phyloP scores from a whole-genome alignment of 2,797 vertebrate species.

The Malacoraja senta region DNA sequence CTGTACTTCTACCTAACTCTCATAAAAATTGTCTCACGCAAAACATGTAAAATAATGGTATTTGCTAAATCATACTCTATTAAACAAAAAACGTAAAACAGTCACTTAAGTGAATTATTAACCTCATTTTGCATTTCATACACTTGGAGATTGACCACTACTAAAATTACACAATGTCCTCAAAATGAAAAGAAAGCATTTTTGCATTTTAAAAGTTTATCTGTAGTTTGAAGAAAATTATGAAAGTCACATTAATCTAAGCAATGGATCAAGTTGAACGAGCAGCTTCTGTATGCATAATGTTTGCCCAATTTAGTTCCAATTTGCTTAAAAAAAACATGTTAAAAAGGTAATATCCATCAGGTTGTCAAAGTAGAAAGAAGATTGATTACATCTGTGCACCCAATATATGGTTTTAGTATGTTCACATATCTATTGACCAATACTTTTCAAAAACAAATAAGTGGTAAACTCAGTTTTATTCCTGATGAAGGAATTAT shows the following conservation, averaged over 20 bases:
- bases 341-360: slow-evolving; percentile 2
- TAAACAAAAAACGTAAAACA: slow-evolving; percentile 7
- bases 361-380: not conserved
- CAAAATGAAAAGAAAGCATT: not conserved
- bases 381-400: not conserved
- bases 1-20: slow-evolving; percentile 2
- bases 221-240: slow-evolving; percentile 13
- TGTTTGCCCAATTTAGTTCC: not conserved
- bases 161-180: not conserved
- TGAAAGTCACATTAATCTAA: slow-evolving; percentile 1
- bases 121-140: not conserved
- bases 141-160: not conserved
- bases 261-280: slow-evolving; percentile 8
- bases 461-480: not conserved
- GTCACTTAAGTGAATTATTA: not conserved
- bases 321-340: not conserved
- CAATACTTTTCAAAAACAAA: not conserved
- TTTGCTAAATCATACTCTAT: not conserved
- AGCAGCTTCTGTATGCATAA: not conserved
- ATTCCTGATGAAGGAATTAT: not conserved
- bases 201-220: slow-evolving; percentile 29
- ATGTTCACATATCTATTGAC: not conserved
- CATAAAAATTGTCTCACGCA: not conserved
- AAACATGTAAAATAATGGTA: not conserved
- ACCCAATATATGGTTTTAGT: not conserved